Conservation (phyloP, 2,113 vertebrate genomes). For the Cinclus mexicanus region DNA sequence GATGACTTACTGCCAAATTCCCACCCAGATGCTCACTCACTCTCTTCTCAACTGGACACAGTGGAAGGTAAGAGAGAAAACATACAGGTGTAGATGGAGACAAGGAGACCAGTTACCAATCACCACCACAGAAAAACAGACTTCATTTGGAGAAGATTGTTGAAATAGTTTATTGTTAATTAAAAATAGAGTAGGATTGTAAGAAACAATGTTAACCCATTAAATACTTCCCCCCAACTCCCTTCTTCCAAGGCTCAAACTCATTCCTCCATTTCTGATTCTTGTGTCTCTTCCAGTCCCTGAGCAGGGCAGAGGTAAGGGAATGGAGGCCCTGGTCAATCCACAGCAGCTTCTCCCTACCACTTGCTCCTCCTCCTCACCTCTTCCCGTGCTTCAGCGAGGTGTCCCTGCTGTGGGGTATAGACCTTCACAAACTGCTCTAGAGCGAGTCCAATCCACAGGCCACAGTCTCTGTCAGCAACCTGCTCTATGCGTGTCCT, state of each 20-base stretch:
- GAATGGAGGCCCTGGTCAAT: neutral
- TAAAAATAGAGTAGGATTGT: neutral
- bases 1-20: neutral
- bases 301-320: neutral
- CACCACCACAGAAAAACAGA: neutral
- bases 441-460: neutral
- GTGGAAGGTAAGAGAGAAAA: neutral
- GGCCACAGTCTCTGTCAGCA: neutral
- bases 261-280: neutral
- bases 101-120: neutral
- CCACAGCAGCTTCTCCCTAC: neutral
- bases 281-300: neutral
- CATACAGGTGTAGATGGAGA: accelerated
- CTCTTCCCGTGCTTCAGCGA: accelerated
- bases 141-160: neutral
- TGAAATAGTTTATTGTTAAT: neutral
- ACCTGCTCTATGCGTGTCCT: accelerated
- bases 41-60: neutral
- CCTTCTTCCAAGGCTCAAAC: neutral
- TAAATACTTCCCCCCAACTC: neutral
- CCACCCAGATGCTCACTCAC: neutral
- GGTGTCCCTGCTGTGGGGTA: neutral
- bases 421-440: neutral
- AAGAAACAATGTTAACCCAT: neutral
- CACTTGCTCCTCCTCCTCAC: neutral